Conservation (phyloP, 2,888 invertebrate species). For the Tortrix viridana region DNA sequence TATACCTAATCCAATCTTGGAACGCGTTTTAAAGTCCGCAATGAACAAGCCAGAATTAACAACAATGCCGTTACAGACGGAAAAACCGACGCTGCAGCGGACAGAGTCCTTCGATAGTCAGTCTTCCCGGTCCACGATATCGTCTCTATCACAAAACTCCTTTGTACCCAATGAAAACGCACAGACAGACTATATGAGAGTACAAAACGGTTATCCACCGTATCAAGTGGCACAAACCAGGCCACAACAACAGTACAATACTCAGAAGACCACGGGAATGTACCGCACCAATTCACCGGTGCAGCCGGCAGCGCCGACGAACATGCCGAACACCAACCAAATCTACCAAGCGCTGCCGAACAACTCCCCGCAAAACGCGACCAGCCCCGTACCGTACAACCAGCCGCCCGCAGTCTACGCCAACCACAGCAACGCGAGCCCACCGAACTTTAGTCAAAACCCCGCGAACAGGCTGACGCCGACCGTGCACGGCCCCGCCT, state of each 20-base stretch:
- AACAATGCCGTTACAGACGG: conserved; percentile 77
- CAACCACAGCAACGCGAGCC: conserved; percentile 66
- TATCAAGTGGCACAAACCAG: conserved; percentile 70
- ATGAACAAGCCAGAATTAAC: conserved; percentile 88
- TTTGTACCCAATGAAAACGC: conserved; percentile 61
- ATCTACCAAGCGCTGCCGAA: conserved; percentile 71
- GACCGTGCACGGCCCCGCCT: conserved; percentile 62
- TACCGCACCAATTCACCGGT: conserved; percentile 66
- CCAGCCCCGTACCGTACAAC: conserved; percentile 71
- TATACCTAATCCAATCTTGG: conserved; percentile 95
- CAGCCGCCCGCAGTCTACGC: conserved; percentile 69
- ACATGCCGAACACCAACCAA: conserved; percentile 53
- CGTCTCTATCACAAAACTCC: conserved; percentile 75
- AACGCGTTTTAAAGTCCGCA: conserved; percentile 92
- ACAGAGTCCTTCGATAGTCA: conserved; percentile 82
- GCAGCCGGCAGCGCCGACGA: conserved; percentile 53
- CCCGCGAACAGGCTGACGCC: conserved; percentile 74
- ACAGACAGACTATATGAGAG: conserved; percentile 70
- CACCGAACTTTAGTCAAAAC: conserved; percentile 75
- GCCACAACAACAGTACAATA: conserved; percentile 65
- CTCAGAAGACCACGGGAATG: conserved; percentile 64
- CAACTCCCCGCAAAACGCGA: conserved; percentile 57
- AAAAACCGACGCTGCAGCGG: conserved; percentile 75
- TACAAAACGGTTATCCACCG: conserved; percentile 68
- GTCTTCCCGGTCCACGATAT: conserved; percentile 79